A percentile compares a stretch with the other conserved stretches of the same genome.
Evolutionary conservation across 2,888 invertebrate species (phyloP).

Genomic region (Hetaerina titia): DNA sequence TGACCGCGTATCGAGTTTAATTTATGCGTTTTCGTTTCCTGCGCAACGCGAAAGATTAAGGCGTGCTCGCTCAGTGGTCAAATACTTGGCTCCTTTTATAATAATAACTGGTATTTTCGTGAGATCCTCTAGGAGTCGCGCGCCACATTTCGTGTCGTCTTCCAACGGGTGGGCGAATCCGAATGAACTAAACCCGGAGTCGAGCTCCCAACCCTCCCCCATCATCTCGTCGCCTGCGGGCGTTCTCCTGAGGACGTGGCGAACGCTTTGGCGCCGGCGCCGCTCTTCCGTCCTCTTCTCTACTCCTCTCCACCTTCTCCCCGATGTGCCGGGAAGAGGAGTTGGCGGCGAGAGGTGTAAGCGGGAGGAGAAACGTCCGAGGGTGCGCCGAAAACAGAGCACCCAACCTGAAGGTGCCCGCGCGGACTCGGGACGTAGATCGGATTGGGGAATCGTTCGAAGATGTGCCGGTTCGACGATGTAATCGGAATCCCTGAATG

Average conservation of each 20-base stretch:
- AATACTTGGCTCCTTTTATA: background rate
- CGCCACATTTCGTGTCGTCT: background rate
- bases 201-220: too few relatives aligned
- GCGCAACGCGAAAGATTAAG: too few relatives aligned
- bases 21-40: too few relatives aligned
- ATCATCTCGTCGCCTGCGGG: background rate
- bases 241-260: background rate
- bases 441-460: background rate
- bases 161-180: background rate
- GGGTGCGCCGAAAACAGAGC: too few relatives aligned
- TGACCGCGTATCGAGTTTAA: background rate
- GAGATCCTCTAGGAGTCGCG: background rate
- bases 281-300: background rate
- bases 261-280: background rate
- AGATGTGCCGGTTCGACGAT: background rate
- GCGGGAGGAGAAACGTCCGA: background rate
- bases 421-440: background rate
- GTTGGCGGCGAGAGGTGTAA: background rate
- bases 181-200: background rate
- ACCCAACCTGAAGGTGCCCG: too few relatives aligned
- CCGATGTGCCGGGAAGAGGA: background rate
- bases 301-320: background rate
- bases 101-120: background rate
- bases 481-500: too few relatives aligned
- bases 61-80: background rate